Percentiles rank a stretch among this genome's conserved stretches.
phyloP scores from a whole-genome alignment of 92 coral and sea anemone genomes.

The Heteractis magnifica region DNA sequence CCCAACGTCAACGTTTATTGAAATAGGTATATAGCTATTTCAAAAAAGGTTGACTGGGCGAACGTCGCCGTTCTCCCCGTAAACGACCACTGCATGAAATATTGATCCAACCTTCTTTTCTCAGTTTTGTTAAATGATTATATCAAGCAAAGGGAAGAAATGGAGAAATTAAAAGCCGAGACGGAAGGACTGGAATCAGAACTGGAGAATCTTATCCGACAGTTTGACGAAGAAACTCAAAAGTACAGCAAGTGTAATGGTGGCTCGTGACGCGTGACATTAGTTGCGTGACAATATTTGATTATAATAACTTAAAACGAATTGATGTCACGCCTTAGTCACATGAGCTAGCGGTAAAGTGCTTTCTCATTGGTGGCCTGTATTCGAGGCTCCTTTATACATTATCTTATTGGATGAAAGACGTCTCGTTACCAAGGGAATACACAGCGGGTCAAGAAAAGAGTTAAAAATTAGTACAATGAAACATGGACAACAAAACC shows the following conservation, averaged over 20 bases:
- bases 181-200: conserved; percentile 56
- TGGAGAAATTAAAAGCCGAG: conserved; percentile 64
- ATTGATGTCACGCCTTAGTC: not conserved
- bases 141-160: conserved; percentile 70
- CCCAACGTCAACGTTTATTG: no score
- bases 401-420: not conserved
- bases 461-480: not conserved
- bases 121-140: conserved; percentile 74
- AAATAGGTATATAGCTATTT: no score
- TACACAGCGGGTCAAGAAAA: not conserved
- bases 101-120: not conserved
- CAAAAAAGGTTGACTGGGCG: no score
- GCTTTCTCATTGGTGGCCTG: not conserved
- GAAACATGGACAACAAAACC: not conserved
- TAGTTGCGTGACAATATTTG: not conserved
- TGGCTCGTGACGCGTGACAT: conserved; percentile 28
- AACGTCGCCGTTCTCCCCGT: no score
- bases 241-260: conserved; percentile 66
- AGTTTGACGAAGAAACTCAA: conserved; percentile 62
- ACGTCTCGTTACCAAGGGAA: not conserved
- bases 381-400: not conserved
- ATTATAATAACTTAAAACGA: not conserved
- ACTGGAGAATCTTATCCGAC: conserved; percentile 53
- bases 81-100: no score
- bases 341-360: not conserved